Percentiles rank a stretch among this genome's conserved stretches.
Conservation (phyloP, 2,797 vertebrate genomes). For the Xiphophorus birchmanni region DNA sequence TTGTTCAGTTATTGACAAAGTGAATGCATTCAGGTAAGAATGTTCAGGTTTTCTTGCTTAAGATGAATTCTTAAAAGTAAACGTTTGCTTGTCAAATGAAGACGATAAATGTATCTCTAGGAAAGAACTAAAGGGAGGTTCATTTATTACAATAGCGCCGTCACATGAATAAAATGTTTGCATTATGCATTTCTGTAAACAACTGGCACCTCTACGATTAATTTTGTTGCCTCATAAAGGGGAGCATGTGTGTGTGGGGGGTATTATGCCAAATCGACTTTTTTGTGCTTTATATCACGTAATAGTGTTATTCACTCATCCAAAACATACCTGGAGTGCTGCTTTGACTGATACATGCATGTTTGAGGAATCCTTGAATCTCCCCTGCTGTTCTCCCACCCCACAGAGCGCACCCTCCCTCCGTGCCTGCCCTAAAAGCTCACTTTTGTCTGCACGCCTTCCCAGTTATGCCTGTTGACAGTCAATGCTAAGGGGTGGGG, state of each 20-base stretch:
- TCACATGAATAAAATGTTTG: background rate
- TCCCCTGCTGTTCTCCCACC: no score
- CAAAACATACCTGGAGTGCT: no score
- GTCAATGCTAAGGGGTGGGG: no score
- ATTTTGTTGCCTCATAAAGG: no score
- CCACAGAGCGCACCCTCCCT: no score
- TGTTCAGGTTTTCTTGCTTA: conserved; percentile 24
- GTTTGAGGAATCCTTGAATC: no score
- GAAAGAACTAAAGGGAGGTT: background rate
- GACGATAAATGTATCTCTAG: background rate
- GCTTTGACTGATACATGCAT: no score
- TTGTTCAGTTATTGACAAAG: conserved; percentile 50
- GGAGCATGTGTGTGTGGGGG: no score
- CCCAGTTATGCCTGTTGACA: no score
- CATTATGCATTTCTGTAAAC: background rate
- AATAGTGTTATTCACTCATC: no score
- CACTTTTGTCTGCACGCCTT: no score
- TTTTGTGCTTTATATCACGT: background rate
- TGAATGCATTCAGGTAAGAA: conserved; percentile 24
- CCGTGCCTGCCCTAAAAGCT: no score
- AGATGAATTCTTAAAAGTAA: conserved; percentile 29
- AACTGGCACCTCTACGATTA: background rate
- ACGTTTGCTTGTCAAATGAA: conserved; percentile 31
- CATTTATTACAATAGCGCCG: conserved; percentile 1
- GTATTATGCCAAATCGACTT: background rate